Conservation (phyloP, 2,113 vertebrate species). For the Nannobrachium achirus region DNA sequence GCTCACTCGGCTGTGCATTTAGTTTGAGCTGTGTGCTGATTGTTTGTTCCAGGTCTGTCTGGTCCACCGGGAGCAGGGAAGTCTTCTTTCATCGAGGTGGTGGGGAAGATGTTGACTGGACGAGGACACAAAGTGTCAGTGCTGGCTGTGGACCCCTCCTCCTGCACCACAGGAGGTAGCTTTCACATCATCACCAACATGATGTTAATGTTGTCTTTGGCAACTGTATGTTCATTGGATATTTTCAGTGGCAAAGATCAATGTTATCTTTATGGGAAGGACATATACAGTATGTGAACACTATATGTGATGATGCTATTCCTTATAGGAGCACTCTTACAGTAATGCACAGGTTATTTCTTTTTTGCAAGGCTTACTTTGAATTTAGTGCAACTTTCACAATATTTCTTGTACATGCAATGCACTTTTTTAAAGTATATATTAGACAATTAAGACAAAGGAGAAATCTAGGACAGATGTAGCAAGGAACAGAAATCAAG, state of each 20-base stretch:
- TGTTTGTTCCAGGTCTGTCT: conserved; percentile 84
- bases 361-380: too few species aligned
- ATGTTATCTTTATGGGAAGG: not conserved
- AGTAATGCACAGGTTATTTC: too few species aligned
- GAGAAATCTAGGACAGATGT: too few species aligned
- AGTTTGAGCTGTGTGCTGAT: not conserved
- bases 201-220: not conserved
- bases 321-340: too few species aligned
- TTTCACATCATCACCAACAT: not conserved
- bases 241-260: not conserved
- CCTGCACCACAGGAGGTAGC: conserved; percentile 93
- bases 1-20: not conserved
- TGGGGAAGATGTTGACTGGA: conserved; percentile 95
- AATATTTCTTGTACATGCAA: too few species aligned
- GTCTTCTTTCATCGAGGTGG: conserved; percentile 95
- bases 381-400: too few species aligned
- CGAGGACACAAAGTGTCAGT: conserved; percentile 91
- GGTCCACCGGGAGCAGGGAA: conserved; percentile 98
- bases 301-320: too few species aligned
- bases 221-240: not conserved
- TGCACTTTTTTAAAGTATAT: too few species aligned
- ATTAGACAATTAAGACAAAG: too few species aligned
- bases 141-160: conserved; percentile 95
- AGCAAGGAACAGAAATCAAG: too few species aligned
- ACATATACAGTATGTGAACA: too few species aligned